Percentiles rank a stretch among this genome's conserved stretches.
These are phyloP conservation scores for Edolisoma coerulescens DNA, from an alignment of 2,113 vertebrate species.

Conservation along the genomic window DNA sequence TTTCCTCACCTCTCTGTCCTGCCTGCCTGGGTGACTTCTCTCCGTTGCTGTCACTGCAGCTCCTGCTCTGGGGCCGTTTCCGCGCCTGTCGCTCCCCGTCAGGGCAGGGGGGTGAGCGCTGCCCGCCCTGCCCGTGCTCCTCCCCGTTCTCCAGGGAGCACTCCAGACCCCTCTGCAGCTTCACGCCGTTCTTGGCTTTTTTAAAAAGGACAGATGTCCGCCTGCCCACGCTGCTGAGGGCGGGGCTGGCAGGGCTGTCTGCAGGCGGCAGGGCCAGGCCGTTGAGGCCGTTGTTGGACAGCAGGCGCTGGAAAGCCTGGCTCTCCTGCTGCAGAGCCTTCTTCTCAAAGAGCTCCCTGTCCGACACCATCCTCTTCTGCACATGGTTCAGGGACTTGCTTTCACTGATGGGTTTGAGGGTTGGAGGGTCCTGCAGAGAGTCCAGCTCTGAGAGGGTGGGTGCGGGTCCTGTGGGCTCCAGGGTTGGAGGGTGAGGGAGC, in stretches of 20 bases:
- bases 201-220: slow-evolving; percentile 90
- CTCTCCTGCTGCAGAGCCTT: slow-evolving; percentile 73
- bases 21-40: slow-evolving; percentile 75
- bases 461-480: slow-evolving; percentile 89
- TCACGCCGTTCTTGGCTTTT: slow-evolving; percentile 91
- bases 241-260: slow-evolving; percentile 3
- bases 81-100: slow-evolving; percentile 51
- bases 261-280: slow-evolving; percentile 70
- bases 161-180: slow-evolving; percentile 82
- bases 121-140: slow-evolving; percentile 48
- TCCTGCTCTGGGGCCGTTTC: slow-evolving; percentile 68
- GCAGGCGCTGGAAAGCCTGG: slow-evolving; percentile 68
- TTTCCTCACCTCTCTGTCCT: slow-evolving; percentile 75
- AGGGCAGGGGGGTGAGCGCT: slow-evolving; percentile 49
- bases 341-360: slow-evolving; percentile 71
- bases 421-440: slow-evolving; percentile 87
- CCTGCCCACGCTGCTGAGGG: slow-evolving; percentile 80
- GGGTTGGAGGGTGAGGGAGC: slow-evolving; percentile 85
- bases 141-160: slow-evolving; percentile 78
- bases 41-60: slow-evolving; percentile 70
- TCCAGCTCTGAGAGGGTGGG: slow-evolving; percentile 85
- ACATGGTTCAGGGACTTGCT: slow-evolving; percentile 70
- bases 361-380: slow-evolving; percentile 78
- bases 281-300: slow-evolving; percentile 71
- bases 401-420: slow-evolving; percentile 86